A percentile compares a stretch with the other conserved stretches of the same genome.
Conservation (phyloP, 2,113 vertebrate species). For the Sylvia atricapilla region DNA sequence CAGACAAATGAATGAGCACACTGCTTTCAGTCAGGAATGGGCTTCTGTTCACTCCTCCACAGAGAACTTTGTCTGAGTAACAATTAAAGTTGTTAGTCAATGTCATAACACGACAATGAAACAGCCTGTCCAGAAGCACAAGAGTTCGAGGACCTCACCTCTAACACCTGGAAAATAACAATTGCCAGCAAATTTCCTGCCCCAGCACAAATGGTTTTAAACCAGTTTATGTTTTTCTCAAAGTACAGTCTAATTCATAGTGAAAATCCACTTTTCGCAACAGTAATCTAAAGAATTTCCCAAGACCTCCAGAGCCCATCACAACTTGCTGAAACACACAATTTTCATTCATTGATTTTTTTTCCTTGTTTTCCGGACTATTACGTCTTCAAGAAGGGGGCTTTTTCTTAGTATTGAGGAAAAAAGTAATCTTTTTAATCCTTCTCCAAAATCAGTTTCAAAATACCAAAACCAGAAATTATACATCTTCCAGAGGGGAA, state of each 20-base stretch:
- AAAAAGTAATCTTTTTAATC: background rate
- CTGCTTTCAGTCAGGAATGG: background rate
- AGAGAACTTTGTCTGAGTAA: background rate
- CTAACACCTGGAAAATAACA: background rate
- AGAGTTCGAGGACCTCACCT: background rate
- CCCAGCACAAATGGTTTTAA: background rate
- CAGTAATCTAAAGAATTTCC: accelerated
- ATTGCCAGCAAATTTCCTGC: background rate
- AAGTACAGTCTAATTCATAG: background rate
- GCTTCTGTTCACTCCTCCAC: conserved; percentile 1
- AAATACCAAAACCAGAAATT: background rate
- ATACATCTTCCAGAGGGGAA: background rate
- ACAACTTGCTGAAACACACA: background rate
- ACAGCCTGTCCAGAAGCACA: background rate
- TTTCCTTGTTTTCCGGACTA: background rate
- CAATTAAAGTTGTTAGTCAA: conserved; percentile 34
- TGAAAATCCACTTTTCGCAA: background rate
- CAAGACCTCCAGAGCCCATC: background rate
- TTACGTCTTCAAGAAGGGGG: background rate
- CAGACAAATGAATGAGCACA: background rate
- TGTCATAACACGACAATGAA: background rate
- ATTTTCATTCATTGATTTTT: background rate
- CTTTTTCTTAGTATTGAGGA: background rate
- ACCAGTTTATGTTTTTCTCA: background rate
- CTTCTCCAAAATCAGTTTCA: background rate